Conservation (phyloP, 2,113 vertebrate species). For the Malurus melanocephalus region DNA sequence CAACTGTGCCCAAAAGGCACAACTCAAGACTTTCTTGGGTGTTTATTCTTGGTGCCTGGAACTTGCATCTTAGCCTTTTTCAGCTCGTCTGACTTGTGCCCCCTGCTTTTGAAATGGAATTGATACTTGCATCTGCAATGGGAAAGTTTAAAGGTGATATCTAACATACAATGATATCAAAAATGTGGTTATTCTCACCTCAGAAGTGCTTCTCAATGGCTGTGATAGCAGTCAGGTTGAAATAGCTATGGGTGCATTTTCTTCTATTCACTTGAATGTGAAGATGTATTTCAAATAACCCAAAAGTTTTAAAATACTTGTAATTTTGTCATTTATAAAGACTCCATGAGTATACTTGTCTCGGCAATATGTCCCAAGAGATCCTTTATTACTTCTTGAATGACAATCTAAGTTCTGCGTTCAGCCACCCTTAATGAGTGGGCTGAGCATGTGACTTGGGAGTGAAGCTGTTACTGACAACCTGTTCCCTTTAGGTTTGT, state of each 20-base stretch:
- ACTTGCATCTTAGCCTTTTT: background rate
- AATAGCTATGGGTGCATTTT: background rate
- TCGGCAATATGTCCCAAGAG: background rate
- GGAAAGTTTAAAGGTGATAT: background rate
- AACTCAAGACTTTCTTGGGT: background rate
- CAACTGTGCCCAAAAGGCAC: background rate
- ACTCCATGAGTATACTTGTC: background rate
- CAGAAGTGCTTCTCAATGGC: background rate
- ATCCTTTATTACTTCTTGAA: constrained; percentile 30
- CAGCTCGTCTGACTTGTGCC: background rate
- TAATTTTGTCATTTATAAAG: constrained; percentile 36
- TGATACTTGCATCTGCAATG: background rate
- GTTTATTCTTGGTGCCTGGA: background rate
- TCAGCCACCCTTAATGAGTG: constrained; percentile 14
- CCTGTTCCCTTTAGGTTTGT: constrained; percentile 39
- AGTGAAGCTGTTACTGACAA: constrained; percentile 30
- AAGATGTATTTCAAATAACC: constrained; percentile 7
- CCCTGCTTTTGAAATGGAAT: background rate
- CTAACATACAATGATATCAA: background rate
- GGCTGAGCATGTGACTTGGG: background rate
- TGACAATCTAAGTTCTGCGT: background rate
- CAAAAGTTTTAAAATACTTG: constrained; percentile 18
- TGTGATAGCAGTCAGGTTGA: background rate
- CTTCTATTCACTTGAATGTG: background rate
- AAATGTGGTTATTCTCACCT: background rate